These are phyloP conservation scores for Carpatolechia fugitivella DNA, from an alignment of 2,888 invertebrate species.

Conservation along the genomic window DNA sequence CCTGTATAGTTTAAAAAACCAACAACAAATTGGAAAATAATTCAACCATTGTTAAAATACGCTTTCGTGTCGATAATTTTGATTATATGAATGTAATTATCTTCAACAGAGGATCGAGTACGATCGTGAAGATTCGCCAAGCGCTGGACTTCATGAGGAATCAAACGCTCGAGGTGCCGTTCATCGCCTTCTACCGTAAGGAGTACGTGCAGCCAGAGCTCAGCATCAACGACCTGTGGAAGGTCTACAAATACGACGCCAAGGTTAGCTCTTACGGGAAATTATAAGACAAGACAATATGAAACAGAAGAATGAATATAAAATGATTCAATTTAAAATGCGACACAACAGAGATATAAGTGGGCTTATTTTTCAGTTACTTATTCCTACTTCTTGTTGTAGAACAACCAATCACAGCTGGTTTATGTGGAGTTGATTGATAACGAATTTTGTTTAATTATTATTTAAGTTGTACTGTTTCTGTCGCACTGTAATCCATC, in stretches of 20 bases:
- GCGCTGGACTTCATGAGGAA: constrained; percentile 97
- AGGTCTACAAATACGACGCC: constrained; percentile 96
- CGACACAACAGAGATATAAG: too few relatives aligned
- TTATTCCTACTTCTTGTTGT: too few relatives aligned
- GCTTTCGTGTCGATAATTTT: too few relatives aligned
- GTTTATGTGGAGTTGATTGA: too few relatives aligned
- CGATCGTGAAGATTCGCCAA: constrained; percentile 94
- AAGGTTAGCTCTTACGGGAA: constrained; percentile 83
- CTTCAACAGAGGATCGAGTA: constrained; percentile 76
- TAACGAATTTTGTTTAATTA: too few relatives aligned
- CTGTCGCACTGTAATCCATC: too few relatives aligned
- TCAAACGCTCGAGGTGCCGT: constrained; percentile 97
- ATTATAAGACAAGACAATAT: not conserved
- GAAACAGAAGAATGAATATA: not conserved
- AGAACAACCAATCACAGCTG: too few relatives aligned
- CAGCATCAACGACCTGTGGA: constrained; percentile 97
- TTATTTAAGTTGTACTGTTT: too few relatives aligned
- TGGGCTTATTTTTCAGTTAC: too few relatives aligned
- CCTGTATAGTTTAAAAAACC: too few relatives aligned
- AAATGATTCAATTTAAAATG: not conserved
- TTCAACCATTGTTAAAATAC: too few relatives aligned
- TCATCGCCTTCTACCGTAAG: constrained; percentile 98
- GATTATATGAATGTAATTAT: not conserved
- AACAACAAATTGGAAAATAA: too few relatives aligned
- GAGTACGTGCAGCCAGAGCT: constrained; percentile 98